phyloP scores from a whole-genome alignment of 2,113 vertebrate genomes.

The Globicephala melas region DNA sequence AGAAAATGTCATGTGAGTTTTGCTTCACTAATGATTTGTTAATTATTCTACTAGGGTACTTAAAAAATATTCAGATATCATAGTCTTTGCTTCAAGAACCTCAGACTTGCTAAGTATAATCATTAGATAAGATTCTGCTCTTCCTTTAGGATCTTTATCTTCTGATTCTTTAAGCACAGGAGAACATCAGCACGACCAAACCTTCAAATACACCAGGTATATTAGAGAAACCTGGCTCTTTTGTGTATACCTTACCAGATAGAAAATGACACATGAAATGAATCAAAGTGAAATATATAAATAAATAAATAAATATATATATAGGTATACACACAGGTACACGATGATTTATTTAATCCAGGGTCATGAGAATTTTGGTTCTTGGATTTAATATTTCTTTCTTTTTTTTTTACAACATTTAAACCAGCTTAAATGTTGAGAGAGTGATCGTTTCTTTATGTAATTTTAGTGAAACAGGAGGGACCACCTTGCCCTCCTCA shows the following conservation, averaged over 20 bases:
- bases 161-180: not conserved
- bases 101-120: slow-evolving; percentile 6
- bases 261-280: not conserved
- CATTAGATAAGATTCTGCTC: not conserved
- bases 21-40: slow-evolving; percentile 56
- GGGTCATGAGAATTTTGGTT: not conserved
- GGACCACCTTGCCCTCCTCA: not conserved
- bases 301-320: rapidly evolving
- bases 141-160: not conserved
- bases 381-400: not conserved
- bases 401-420: not conserved
- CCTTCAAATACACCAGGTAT: not conserved
- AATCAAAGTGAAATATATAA: not conserved
- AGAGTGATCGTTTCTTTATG: not conserved
- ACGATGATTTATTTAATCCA: not conserved
- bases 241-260: not conserved
- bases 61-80: slow-evolving; percentile 42
- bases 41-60: slow-evolving; percentile 55
- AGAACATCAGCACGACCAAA: not conserved
- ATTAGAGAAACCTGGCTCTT: not conserved
- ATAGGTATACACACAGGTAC: not conserved
- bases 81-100: not conserved
- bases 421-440: not conserved
- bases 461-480: not conserved
- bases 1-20: slow-evolving; percentile 64